These are phyloP conservation scores for Perca fluviatilis DNA, from an alignment of 2,113 vertebrate genomes.

Conservation along the genomic window DNA sequence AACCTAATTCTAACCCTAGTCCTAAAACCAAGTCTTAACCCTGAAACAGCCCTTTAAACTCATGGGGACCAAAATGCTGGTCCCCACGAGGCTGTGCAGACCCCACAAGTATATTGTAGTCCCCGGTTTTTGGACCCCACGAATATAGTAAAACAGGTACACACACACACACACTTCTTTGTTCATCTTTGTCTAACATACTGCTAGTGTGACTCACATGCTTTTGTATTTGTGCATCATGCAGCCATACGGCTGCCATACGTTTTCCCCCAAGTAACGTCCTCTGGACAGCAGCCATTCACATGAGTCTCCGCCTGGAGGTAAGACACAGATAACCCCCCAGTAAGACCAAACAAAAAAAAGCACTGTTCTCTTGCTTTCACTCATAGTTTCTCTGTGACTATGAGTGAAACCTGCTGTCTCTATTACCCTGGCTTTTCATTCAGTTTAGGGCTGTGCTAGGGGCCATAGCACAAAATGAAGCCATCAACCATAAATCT, in stretches of 20 bases:
- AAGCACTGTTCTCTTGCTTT: slow-evolving; percentile 11
- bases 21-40: too few species aligned
- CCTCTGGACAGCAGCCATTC: slow-evolving; percentile 96
- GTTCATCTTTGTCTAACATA: slow-evolving; percentile 6
- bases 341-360: slow-evolving; percentile 34
- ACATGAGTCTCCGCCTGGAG: slow-evolving; percentile 93
- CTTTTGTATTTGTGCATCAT: slow-evolving; percentile 99
- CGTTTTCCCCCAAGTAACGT: slow-evolving; percentile 94
- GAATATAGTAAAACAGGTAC: background rate
- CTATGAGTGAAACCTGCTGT: slow-evolving; percentile 41
- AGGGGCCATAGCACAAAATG: slow-evolving; percentile 39
- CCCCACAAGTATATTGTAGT: too few species aligned
- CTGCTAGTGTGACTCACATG: slow-evolving; percentile 84
- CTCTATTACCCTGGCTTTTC: slow-evolving; percentile 45
- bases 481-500: slow-evolving; percentile 54
- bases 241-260: slow-evolving; percentile 98
- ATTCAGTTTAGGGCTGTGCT: slow-evolving; percentile 39
- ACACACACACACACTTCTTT: background rate
- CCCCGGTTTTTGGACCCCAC: too few species aligned
- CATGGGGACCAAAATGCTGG: too few species aligned
- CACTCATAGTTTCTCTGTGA: slow-evolving; percentile 8
- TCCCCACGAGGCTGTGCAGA: too few species aligned
- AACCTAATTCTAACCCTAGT: too few species aligned
- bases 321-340: slow-evolving; percentile 49
- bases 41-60: too few species aligned